A percentile compares a stretch with the other conserved stretches of the same genome.
These are phyloP conservation scores for Erebia aethiops DNA, from an alignment of 2,888 invertebrate genomes.

Conservation along the genomic window DNA sequence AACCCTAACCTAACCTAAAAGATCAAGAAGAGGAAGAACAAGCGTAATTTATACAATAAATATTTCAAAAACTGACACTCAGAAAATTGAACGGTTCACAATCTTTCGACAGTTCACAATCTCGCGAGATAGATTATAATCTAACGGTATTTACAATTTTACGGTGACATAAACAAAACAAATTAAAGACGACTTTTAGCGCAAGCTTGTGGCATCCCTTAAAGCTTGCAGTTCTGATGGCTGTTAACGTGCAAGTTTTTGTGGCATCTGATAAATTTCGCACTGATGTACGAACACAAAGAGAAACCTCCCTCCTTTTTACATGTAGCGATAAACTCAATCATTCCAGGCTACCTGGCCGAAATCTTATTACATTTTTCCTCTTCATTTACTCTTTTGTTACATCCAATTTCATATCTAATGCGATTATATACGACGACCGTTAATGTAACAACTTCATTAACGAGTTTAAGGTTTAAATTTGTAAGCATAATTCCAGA, in stretches of 20 bases:
- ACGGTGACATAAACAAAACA: too few species aligned
- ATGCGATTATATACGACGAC: slow-evolving; percentile 16
- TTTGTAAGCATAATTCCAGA: too few species aligned
- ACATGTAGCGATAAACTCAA: slow-evolving; percentile 46
- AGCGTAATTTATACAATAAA: too few species aligned
- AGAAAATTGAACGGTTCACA: too few species aligned
- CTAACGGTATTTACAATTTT: too few species aligned
- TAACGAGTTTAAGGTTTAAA: neutral
- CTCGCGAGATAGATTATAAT: too few species aligned
- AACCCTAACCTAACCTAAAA: too few species aligned
- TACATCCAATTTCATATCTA: slow-evolving; percentile 32
- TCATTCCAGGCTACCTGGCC: slow-evolving; percentile 38
- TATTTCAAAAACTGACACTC: too few species aligned
- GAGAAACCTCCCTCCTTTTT: slow-evolving; percentile 55
- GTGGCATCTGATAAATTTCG: slow-evolving; percentile 64
- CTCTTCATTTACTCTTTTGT: slow-evolving; percentile 36
- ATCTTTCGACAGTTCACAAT: too few species aligned
- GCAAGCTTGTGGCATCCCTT: slow-evolving; percentile 35
- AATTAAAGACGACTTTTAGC: neutral
- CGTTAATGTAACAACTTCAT: slow-evolving; percentile 23
- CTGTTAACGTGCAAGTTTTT: slow-evolving; percentile 57
- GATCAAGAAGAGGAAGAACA: too few species aligned
- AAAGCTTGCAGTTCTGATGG: slow-evolving; percentile 42
- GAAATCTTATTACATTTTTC: slow-evolving; percentile 38
- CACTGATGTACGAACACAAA: slow-evolving; percentile 61